Evolutionary conservation across 2,797 vertebrate genomes (phyloP).

Genomic region (Mormyrops boulengeri): DNA sequence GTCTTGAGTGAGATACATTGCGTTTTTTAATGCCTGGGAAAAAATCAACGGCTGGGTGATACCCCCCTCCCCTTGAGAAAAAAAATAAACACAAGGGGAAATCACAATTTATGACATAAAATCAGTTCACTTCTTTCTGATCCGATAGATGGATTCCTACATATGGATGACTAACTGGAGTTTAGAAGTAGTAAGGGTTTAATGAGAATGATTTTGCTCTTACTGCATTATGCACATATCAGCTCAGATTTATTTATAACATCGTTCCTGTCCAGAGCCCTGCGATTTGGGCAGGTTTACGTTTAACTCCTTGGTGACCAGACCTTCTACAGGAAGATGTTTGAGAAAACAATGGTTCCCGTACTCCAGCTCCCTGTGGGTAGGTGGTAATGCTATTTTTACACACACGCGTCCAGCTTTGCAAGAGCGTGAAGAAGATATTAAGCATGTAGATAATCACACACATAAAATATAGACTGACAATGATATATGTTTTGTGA

Average conservation of each 20-base stretch:
- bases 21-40: slow-evolving; percentile 48
- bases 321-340: slow-evolving; percentile 55
- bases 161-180: slow-evolving; percentile 19
- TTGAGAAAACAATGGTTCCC: background rate
- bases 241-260: slow-evolving; percentile 48
- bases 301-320: slow-evolving; percentile 39
- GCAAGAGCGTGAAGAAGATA: slow-evolving; percentile 24
- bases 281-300: slow-evolving; percentile 52
- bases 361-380: slow-evolving; percentile 16
- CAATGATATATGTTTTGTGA: slow-evolving; percentile 30
- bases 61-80: slow-evolving; percentile 43
- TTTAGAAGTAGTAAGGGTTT: slow-evolving; percentile 65
- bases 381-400: slow-evolving; percentile 61
- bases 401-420: slow-evolving; percentile 43
- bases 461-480: slow-evolving; percentile 19
- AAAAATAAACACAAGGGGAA: slow-evolving; percentile 39
- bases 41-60: slow-evolving; percentile 48
- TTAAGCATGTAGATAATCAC: slow-evolving; percentile 29
- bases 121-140: slow-evolving; percentile 32
- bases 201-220: slow-evolving; percentile 56
- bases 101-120: slow-evolving; percentile 17
- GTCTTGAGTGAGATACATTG: slow-evolving; percentile 54
- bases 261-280: slow-evolving; percentile 53
- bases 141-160: slow-evolving; percentile 42
- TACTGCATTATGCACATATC: slow-evolving; percentile 50